Evolutionary conservation across 2,797 vertebrate genomes (phyloP), one percentile per base, ranked within the genome.

Genomic region (Perdix hodgsoniae): DNA sequence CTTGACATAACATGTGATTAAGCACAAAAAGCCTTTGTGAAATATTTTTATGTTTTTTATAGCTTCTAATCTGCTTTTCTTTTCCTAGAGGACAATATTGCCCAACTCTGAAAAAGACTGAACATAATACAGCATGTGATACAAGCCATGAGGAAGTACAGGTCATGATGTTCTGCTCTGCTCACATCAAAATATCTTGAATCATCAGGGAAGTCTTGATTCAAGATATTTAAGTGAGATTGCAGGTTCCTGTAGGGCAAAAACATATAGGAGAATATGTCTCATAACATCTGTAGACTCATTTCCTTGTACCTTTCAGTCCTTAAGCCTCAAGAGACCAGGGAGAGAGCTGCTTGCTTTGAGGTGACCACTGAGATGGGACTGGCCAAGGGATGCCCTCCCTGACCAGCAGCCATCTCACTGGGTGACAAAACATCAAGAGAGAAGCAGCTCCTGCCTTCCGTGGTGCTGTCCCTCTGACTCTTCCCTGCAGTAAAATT

Each of bases 181-280:
- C 45, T 83, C 54, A 72, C 54, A 92, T 63, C 59, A 78, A 91
- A 95, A 81, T 72, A 37, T 35, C 85, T 89, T 88, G 92, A 72
- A 91, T 83, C 73, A 81, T 73, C 66, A 93, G 83, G 56, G 74
- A 88, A 63, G 29, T 26, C 24, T 72, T 40, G 13, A 81, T 44
- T 90, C 74, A 78, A 92, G 39, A 47, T 19, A 81, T 88, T 78
- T 75, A 89, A 83, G 27, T 74, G 70, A 86, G 76, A 65, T 56
- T 52, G 39, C 31, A 47, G 66, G 70, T 22, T 87, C 50, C 79
- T 75, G 57, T 27, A 91, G 89, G 70, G 76, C 16, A 83, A 92
- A 94, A 91, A 39, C 63, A 56, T 7, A 1, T 56, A 59, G 80
- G 59, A 93, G 61, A 75, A 24, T 16, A 50, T 21, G 9, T 27